A percentile compares a stretch with the other conserved stretches of the same genome.
Conservation (phyloP, 2,888 invertebrate species). For the Coelopa pilipes region DNA sequence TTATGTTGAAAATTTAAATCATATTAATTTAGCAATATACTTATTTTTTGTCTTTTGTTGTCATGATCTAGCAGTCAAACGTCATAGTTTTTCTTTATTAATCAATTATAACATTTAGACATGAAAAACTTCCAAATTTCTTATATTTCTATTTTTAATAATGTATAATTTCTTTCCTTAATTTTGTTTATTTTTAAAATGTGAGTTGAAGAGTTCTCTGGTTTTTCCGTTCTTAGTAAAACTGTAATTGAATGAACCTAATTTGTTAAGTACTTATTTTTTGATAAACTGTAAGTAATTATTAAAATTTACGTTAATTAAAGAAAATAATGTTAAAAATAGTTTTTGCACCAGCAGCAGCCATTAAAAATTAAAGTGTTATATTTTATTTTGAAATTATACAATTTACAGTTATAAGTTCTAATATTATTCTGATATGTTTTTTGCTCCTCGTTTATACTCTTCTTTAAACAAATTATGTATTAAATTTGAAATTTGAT, state of each 20-base stretch:
- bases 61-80: background rate
- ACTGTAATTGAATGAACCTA: constrained; percentile 33
- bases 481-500: constrained; percentile 8
- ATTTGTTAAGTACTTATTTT: constrained; percentile 46
- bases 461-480: background rate
- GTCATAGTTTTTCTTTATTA: constrained; percentile 5
- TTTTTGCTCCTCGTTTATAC: background rate
- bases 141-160: constrained; percentile 4
- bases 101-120: no score
- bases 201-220: background rate
- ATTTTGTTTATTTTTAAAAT: constrained; percentile 14
- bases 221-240: background rate
- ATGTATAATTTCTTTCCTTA: background rate
- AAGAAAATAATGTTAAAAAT: background rate
- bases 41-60: constrained; percentile 40
- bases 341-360: background rate
- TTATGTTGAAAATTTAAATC: constrained; percentile 15
- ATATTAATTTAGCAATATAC: constrained; percentile 25
- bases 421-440: background rate
- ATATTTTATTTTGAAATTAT: no score
- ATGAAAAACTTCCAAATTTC: no score
- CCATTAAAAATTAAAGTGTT: constrained; percentile 13
- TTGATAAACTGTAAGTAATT: constrained; percentile 24
- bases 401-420: background rate
- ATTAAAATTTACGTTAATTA: constrained; percentile 9